Evolutionary conservation across 2,888 invertebrate species (phyloP).

Genomic region (Agonopterix arenella): DNA sequence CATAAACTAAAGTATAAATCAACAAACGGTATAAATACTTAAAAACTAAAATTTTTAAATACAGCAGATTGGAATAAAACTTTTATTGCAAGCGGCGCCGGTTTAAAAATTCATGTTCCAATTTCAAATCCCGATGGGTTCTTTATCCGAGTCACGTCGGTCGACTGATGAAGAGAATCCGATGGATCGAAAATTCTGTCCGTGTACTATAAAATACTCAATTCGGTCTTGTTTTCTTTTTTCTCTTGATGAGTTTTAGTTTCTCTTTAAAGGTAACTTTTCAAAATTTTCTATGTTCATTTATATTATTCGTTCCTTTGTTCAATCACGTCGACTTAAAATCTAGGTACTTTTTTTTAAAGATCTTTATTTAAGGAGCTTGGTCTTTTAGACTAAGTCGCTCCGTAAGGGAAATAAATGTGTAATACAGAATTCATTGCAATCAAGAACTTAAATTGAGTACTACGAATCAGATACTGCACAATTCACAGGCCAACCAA

Average conservation of each 20-base stretch:
- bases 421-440: too few relatives aligned
- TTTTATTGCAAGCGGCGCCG: background rate
- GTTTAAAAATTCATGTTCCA: conserved; percentile 4
- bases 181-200: conserved; percentile 2
- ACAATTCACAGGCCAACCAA: too few relatives aligned
- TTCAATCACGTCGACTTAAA: too few relatives aligned
- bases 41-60: background rate
- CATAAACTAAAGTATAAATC: too few relatives aligned
- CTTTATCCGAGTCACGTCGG: conserved; percentile 6
- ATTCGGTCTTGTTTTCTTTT: background rate
- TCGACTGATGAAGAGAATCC: conserved; percentile 2
- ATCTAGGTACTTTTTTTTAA: too few relatives aligned
- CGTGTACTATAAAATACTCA: background rate
- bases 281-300: too few relatives aligned
- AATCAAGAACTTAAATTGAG: too few relatives aligned
- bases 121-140: conserved; percentile 2
- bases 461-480: too few relatives aligned
- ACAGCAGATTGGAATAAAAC: background rate
- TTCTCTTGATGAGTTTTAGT: background rate
- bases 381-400: too few relatives aligned
- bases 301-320: too few relatives aligned
- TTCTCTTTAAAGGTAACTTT: background rate
- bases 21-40: background rate
- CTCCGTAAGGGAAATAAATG: too few relatives aligned
- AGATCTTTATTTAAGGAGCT: too few relatives aligned